Conservation (phyloP, 1,140 invertebrate genomes). For the Zaprionus camerounensis region DNA sequence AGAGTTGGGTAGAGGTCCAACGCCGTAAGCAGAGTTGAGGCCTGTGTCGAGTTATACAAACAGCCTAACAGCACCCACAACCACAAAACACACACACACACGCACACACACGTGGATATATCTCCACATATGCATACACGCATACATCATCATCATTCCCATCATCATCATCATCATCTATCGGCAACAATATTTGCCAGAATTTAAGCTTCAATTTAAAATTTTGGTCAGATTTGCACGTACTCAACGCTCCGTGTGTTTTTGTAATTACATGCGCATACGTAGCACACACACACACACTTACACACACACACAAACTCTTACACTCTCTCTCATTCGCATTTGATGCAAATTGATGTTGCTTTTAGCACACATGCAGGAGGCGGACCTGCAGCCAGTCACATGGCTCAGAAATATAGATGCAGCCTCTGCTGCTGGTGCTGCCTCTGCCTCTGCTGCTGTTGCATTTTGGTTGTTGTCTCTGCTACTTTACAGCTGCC, state of each 20-base stretch:
- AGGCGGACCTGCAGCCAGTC: slow-evolving; percentile 25
- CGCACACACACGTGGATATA: background rate
- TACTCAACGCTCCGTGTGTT: slow-evolving; percentile 73
- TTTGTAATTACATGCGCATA: slow-evolving; percentile 77
- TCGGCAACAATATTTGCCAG: slow-evolving; percentile 71
- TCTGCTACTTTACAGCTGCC: slow-evolving; percentile 73
- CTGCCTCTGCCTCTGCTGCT: slow-evolving; percentile 28
- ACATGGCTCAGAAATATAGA: slow-evolving; percentile 51
- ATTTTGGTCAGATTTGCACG: slow-evolving; percentile 84
- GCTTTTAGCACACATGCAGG: slow-evolving; percentile 64
- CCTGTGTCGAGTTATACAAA: slow-evolving; percentile 42
- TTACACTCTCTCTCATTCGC: slow-evolving; percentile 16
- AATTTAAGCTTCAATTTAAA: slow-evolving; percentile 83
- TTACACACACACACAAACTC: slow-evolving; percentile 3
- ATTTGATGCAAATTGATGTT: slow-evolving; percentile 81
- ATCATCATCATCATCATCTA: slow-evolving; percentile 23
- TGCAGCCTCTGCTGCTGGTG: slow-evolving; percentile 30
- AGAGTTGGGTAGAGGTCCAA: slow-evolving; percentile 15
- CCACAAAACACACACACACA: slow-evolving; percentile 17
- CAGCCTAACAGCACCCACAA: slow-evolving; percentile 42
- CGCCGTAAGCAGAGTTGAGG: slow-evolving; percentile 28
- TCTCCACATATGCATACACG: slow-evolving; percentile 5
- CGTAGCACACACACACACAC: slow-evolving; percentile 36
- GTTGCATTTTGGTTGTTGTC: slow-evolving; percentile 69
- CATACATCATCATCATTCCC: slow-evolving; percentile 17